Conservation (phyloP, 1,140 invertebrate species). For the Elysia chlorotica region DNA sequence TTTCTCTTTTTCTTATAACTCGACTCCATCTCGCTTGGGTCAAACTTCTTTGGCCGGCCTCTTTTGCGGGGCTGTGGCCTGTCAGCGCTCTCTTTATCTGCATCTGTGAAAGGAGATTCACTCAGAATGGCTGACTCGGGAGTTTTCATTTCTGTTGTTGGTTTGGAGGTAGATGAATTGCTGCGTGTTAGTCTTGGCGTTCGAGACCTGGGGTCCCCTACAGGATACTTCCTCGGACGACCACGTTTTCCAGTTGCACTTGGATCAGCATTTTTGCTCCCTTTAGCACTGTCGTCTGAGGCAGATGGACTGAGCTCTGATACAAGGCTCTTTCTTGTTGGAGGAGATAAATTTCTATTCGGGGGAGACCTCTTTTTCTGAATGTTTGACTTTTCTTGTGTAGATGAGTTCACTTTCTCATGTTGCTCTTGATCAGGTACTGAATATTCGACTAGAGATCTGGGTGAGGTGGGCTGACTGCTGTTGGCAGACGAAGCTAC, state of each 20-base stretch:
- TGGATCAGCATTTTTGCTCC: neutral
- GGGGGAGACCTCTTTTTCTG: too few species aligned
- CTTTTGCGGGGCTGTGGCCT: constrained; percentile 5
- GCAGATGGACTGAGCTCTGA: neutral
- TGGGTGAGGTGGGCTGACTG: neutral
- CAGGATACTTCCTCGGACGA: neutral
- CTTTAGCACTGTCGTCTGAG: neutral
- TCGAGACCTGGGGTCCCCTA: too few species aligned
- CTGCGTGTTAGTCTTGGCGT: neutral
- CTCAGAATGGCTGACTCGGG: neutral
- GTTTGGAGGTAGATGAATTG: neutral
- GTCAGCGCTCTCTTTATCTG: neutral
- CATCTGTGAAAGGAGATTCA: too few species aligned
- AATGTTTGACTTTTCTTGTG: neutral
- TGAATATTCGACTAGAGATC: too few species aligned
- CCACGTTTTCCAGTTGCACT: neutral
- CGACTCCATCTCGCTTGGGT: constrained; percentile 19
- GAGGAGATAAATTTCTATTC: too few species aligned
- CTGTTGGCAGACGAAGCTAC: neutral
- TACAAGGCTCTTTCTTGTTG: too few species aligned
- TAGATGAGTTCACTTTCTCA: neutral
- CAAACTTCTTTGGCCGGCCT: constrained; percentile 19
- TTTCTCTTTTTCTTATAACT: constrained; percentile 22
- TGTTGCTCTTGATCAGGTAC: too few species aligned
- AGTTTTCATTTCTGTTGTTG: neutral